Evolutionary conservation across 2,797 vertebrate species (phyloP).

Genomic region (Garrulus glandarius): DNA sequence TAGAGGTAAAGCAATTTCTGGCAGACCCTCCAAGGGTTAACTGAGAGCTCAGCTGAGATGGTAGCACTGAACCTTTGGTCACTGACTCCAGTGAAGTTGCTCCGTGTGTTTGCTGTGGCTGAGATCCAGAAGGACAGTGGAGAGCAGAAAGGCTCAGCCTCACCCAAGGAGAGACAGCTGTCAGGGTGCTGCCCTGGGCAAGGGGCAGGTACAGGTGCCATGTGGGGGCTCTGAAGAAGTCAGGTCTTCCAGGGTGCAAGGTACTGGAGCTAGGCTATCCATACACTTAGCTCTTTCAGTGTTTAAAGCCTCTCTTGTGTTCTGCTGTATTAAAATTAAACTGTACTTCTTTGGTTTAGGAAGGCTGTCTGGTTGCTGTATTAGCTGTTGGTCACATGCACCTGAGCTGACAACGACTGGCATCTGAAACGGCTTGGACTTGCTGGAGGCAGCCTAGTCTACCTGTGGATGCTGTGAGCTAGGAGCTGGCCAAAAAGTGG

Average conservation of each 20-base stretch:
- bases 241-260: background rate
- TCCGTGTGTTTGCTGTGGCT: background rate
- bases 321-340: background rate
- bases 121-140: background rate
- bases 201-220: background rate
- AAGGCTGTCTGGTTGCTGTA: background rate
- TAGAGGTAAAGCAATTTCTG: background rate
- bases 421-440: background rate
- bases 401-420: background rate
- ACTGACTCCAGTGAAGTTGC: background rate
- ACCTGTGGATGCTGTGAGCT: slow-evolving; percentile 29
- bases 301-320: background rate
- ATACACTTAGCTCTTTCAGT: background rate
- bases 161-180: background rate
- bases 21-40: background rate
- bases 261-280: background rate
- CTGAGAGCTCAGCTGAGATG: background rate
- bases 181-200: fast-evolving
- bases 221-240: background rate
- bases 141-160: background rate
- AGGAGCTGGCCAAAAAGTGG: background rate
- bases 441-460: background rate
- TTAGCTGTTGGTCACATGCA: background rate
- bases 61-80: background rate
- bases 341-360: slow-evolving; percentile 33